Percentiles rank a stretch among this genome's conserved stretches.
Conservation (phyloP, 2,797 vertebrate species). For the Yasuhikotakia modesta region DNA sequence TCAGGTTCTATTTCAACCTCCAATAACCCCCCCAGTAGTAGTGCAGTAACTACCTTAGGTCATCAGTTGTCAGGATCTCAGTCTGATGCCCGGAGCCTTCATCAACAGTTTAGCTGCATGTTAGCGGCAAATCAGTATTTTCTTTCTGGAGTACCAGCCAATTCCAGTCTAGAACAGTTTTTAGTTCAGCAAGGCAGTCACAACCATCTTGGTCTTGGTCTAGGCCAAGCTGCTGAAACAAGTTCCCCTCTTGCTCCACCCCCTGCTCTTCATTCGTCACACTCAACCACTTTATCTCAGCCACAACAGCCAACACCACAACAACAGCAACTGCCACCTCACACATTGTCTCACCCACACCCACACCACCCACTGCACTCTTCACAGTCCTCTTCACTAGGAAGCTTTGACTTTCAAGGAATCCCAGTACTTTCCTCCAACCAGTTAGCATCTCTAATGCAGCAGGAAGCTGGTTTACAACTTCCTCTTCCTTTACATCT, state of each 20-base stretch:
- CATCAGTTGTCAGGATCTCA: slow-evolving; percentile 83
- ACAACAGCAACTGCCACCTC: slow-evolving; percentile 79
- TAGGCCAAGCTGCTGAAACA: slow-evolving; percentile 77
- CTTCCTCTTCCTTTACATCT: slow-evolving; percentile 81
- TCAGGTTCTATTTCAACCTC: slow-evolving; percentile 80
- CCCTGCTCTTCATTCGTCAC: slow-evolving; percentile 81
- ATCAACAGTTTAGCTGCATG: slow-evolving; percentile 87
- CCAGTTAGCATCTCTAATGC: slow-evolving; percentile 83
- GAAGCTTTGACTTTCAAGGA: slow-evolving; percentile 84
- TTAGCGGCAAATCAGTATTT: slow-evolving; percentile 86
- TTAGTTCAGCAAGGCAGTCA: slow-evolving; percentile 83
- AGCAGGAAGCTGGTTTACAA: slow-evolving; percentile 81
- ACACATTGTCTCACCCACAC: slow-evolving; percentile 80
- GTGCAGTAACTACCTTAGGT: slow-evolving; percentile 80
- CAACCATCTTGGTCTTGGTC: slow-evolving; percentile 81
- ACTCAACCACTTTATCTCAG: slow-evolving; percentile 74
- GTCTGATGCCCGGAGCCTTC: slow-evolving; percentile 83
- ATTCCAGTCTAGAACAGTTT: slow-evolving; percentile 84
- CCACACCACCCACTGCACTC: slow-evolving; percentile 82
- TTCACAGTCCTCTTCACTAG: slow-evolving; percentile 77
- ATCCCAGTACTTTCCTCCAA: slow-evolving; percentile 84
- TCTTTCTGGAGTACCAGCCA: slow-evolving; percentile 82
- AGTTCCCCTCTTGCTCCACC: slow-evolving; percentile 77
- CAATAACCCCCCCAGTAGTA: slow-evolving; percentile 83
- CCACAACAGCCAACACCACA: slow-evolving; percentile 75